Evolutionary conservation across 2,113 vertebrate species (phyloP).

Genomic region (Leptosomus discolor): DNA sequence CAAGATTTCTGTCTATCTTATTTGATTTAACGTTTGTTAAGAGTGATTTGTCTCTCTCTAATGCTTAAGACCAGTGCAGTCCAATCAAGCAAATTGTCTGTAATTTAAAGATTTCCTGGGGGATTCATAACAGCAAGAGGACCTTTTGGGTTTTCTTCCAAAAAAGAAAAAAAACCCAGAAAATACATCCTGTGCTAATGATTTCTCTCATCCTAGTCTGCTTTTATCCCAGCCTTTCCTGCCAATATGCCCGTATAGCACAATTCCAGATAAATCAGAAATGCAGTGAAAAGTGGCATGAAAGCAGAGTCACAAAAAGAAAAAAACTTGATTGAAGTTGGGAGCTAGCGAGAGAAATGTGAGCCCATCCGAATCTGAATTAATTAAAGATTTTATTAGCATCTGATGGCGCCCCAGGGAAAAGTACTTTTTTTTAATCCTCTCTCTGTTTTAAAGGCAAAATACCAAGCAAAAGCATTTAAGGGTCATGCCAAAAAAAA

Average conservation of each 20-base stretch:
- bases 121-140: constrained; percentile 46
- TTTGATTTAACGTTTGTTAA: constrained; percentile 69
- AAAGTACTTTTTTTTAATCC: not conserved
- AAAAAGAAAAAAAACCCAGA: not conserved
- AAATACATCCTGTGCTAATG: constrained; percentile 58
- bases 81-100: constrained; percentile 69
- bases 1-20: constrained; percentile 64
- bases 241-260: constrained; percentile 45
- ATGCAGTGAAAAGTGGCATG: constrained; percentile 60
- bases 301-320: constrained; percentile 48
- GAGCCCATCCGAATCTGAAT: constrained; percentile 68
- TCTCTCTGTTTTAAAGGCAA: constrained; percentile 45
- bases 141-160: constrained; percentile 24
- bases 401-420: constrained; percentile 59
- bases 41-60: constrained; percentile 64
- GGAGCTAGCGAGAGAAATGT: constrained; percentile 57
- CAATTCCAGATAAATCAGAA: constrained; percentile 67
- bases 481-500: not conserved
- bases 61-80: constrained; percentile 47
- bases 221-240: constrained; percentile 64
- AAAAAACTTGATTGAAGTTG: constrained; percentile 67
- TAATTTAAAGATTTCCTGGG: constrained; percentile 63
- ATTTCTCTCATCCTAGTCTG: constrained; percentile 46
- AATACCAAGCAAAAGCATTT: constrained; percentile 9
- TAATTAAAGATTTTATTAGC: constrained; percentile 75